These are phyloP conservation scores for Netelia fuscicornis DNA, from an alignment of 2,888 invertebrate genomes.

Conservation along the genomic window DNA sequence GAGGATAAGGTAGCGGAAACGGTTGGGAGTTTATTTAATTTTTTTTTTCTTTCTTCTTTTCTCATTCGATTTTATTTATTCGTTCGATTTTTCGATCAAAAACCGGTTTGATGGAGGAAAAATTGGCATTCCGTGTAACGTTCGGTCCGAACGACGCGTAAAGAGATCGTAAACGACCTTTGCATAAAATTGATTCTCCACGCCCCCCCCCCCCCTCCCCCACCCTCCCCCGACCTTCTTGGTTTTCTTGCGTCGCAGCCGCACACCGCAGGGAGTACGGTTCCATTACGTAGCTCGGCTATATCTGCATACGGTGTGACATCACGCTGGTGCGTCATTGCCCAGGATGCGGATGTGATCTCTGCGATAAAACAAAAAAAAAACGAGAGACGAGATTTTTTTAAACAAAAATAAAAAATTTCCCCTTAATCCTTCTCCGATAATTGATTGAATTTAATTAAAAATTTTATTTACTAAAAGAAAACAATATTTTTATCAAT, in stretches of 20 bases:
- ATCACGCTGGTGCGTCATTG: constrained; percentile 39
- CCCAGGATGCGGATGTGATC: background rate
- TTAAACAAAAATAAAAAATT: no score
- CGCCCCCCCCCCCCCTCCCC: constrained; percentile 40
- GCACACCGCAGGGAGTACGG: constrained; percentile 48
- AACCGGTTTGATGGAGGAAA: constrained; percentile 27
- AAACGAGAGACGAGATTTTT: no score
- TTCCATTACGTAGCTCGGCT: constrained; percentile 21
- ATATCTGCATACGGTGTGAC: constrained; percentile 31
- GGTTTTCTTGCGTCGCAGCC: constrained; percentile 27
- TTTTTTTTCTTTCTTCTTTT: constrained; percentile 28
- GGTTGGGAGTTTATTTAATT: background rate
- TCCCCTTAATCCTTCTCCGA: no score
- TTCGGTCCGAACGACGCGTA: constrained; percentile 70
- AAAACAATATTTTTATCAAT: no score
- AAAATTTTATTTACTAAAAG: no score
- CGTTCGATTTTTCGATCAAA: background rate
- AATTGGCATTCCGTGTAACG: constrained; percentile 66
- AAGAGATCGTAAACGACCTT: constrained; percentile 77
- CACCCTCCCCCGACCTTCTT: constrained; percentile 18
- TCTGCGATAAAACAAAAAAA: no score
- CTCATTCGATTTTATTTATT: background rate
- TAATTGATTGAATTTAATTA: no score
- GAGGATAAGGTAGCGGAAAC: constrained; percentile 58
- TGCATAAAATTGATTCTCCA: constrained; percentile 78